phyloP scores from a whole-genome alignment of 2,888 invertebrate genomes.

The Epistrophella euchroma region DNA sequence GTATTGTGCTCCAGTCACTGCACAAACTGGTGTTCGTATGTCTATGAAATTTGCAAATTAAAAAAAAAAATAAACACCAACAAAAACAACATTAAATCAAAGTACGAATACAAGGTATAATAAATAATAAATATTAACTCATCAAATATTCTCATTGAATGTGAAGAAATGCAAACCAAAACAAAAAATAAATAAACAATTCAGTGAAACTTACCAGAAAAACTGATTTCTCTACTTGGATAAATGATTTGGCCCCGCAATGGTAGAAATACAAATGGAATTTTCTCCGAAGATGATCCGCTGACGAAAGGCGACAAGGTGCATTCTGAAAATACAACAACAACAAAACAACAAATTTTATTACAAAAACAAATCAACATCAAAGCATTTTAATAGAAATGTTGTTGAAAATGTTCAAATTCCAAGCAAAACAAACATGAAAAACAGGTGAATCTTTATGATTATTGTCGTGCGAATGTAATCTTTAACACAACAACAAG shows the following conservation, averaged over 20 bases:
- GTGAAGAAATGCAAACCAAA: not conserved
- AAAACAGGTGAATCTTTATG: conserved; percentile 57
- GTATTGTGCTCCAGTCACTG: conserved; percentile 93
- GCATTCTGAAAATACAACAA: conserved; percentile 87
- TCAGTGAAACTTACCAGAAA: conserved; percentile 85
- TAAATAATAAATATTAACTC: conserved; percentile 22
- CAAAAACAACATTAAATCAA: conserved; percentile 38
- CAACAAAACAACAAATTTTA: conserved; percentile 49
- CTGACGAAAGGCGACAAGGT: conserved; percentile 91
- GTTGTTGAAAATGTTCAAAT: conserved; percentile 32
- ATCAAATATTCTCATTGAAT: conserved; percentile 18
- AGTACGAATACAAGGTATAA: conserved; percentile 17
- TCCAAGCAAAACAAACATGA: conserved; percentile 12
- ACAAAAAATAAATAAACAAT: conserved; percentile 64
- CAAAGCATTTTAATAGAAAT: conserved; percentile 2
- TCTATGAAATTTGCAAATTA: conserved; percentile 84
- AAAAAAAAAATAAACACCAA: not conserved
- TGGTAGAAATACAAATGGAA: conserved; percentile 94
- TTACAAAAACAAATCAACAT: conserved; percentile 8
- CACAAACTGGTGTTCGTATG: conserved; percentile 92
- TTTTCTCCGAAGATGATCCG: conserved; percentile 89
- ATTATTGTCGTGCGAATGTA: conserved; percentile 66
- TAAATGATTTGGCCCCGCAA: conserved; percentile 94
- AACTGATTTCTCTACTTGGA: conserved; percentile 93
- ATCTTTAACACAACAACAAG: conserved; percentile 43